Evolutionary conservation across 2,113 vertebrate genomes (phyloP).

Genomic region (Callopanchax toddi): DNA sequence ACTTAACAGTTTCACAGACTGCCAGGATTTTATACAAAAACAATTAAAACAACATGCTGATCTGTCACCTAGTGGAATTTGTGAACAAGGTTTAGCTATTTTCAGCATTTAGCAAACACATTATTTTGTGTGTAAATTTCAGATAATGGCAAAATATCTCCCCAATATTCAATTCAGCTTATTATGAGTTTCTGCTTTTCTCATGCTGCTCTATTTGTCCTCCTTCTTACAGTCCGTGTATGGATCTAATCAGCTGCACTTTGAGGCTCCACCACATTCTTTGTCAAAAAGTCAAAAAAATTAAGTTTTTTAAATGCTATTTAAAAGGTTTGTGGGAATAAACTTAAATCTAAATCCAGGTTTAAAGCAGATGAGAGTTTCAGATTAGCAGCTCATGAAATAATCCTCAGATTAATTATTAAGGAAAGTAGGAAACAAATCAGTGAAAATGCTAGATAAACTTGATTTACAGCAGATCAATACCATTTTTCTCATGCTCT

Average conservation of each 20-base stretch:
- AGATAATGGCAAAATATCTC: not conserved
- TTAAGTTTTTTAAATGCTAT: not conserved
- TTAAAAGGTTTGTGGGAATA: not conserved
- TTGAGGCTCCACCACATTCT: not conserved
- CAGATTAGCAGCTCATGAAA: not conserved
- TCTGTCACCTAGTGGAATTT: too few species aligned
- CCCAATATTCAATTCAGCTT: not conserved
- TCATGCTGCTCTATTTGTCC: not conserved
- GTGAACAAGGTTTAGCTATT: not conserved
- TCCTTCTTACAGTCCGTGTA: not conserved
- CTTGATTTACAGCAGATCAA: not conserved
- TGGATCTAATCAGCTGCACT: not conserved
- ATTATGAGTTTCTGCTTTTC: not conserved
- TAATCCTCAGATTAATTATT: not conserved
- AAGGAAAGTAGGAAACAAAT: not conserved
- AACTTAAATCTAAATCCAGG: not conserved
- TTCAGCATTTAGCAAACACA: not conserved
- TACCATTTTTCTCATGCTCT: not conserved
- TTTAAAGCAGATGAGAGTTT: not conserved
- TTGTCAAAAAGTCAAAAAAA: not conserved
- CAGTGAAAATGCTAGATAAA: not conserved
- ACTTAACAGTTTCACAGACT: not conserved
- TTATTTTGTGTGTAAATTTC: not conserved
- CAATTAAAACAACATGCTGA: too few species aligned
- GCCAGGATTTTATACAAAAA: not conserved